Base-by-base conservation (phyloP, 2,888 invertebrate genomes). In the Philonicus albiceps region DNA sequence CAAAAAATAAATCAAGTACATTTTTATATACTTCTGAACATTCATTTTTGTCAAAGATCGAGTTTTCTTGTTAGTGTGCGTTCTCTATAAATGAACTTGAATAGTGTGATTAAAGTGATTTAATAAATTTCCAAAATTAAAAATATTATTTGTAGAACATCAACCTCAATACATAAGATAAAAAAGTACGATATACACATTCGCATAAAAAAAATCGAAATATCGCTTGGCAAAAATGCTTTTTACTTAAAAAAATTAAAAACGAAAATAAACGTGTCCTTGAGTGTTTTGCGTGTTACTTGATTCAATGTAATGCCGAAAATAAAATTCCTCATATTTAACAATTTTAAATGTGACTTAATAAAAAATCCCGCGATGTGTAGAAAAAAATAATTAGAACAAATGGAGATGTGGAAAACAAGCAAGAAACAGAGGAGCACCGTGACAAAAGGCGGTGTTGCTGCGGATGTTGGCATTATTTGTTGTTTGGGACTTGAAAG, bases 281-380 rank as follows among this genome's bases (percentile, higher is more conserved):
- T 80, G 80, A 80, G 80, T 80, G 49, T 80, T 80, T 80, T 80
- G 80, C 80, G 80, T 80, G 80, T 80, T 80, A 80, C 80, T 80
- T 49, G 80, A 80, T 80, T 80, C 80, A 31, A 80, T 53, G 80
- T 80, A 80, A 80, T 80, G 80, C 53, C 22, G 80, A 80, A 80
- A 80, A 80, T 80, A 80, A 80, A 80, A 80, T 49, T 80, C 53
- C 53, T 49, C 80, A 80, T 80, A 76, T 76, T 76, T 55, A 49
- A 72, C 49, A 85, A 74, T 74, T 64, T 64, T 64, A 64, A 64
- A 64, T 64, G 64, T 84, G 64, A 85, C 74, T 74, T 74, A 85
- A 85, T 55, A 53, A 75, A 85, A 85, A 73, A 43, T 74, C 4
- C n/a, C 64, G 22, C 64, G 64, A 64, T 19, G 64, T 85, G 40